phyloP scores from a whole-genome alignment of 2,797 vertebrate species.

The Brotula barbata region DNA sequence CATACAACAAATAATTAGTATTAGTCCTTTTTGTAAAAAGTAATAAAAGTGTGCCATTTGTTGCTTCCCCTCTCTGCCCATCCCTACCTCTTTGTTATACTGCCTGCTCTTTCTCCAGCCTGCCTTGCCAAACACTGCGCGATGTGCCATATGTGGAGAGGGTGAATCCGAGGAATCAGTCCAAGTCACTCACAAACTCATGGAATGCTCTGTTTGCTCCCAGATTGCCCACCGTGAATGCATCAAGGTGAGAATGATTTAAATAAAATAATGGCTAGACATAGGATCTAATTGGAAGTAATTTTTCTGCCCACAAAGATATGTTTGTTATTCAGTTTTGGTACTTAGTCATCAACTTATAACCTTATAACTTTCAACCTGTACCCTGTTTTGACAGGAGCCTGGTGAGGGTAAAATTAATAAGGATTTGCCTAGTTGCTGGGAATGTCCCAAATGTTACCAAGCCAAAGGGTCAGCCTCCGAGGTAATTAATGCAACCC shows the following conservation, averaged over 20 bases:
- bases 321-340: slow-evolving; percentile 8
- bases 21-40: too few relatives aligned
- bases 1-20: too few relatives aligned
- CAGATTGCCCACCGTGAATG: slow-evolving; percentile 95
- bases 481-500: slow-evolving; percentile 77
- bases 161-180: slow-evolving; percentile 83
- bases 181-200: slow-evolving; percentile 87
- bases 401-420: slow-evolving; percentile 91
- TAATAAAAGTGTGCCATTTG: too few relatives aligned
- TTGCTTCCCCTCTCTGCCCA: too few relatives aligned
- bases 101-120: slow-evolving; percentile 75
- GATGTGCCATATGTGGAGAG: slow-evolving; percentile 92
- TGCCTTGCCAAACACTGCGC: slow-evolving; percentile 91
- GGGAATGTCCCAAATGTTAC: slow-evolving; percentile 96
- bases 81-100: too few relatives aligned
- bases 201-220: slow-evolving; percentile 97
- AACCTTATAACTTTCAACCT: slow-evolving; percentile 1
- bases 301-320: slow-evolving; percentile 6
- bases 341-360: not conserved
- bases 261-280: not conserved
- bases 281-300: not conserved
- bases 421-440: slow-evolving; percentile 94
- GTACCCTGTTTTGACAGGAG: slow-evolving; percentile 79
- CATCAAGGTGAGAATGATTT: slow-evolving; percentile 80
- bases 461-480: slow-evolving; percentile 79